Evolutionary conservation across 2,888 invertebrate species (phyloP), one percentile per base, ranked within the genome.

Genomic region (Diarsia dahlii): DNA sequence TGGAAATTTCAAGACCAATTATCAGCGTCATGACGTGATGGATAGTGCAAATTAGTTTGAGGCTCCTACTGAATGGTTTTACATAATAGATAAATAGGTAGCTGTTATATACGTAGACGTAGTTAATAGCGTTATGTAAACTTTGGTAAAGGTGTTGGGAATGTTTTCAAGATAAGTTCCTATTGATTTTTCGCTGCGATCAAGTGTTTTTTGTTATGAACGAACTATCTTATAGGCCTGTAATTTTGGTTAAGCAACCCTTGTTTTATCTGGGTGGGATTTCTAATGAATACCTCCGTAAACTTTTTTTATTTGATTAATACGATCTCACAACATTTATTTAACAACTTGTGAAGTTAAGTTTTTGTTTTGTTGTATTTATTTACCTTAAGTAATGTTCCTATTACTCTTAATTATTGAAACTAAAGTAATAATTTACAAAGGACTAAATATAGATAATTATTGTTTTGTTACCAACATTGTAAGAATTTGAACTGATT

Each of bases 1-100:
- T 89, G 91, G 92, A 92, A 92, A 86, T 89, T 93, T 93, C 91
- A 89, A 89, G 91, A 91, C 73, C 90, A 91, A 91, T 94, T 93
- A 93, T 82, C 90, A 87, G 78, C 12, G 58, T 80, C 83, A 78
- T 87, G 87, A 86, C 85, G 82, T 81, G 87, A 89, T 89, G 66
- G 86, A 90, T 85, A 60, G 85, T 87, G 89, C 67, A 71, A 82
- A 86, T 86, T 85, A 80, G 84, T 82, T 28, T 76, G 50, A 76
- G 71, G 62, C 75, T 63, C 74, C 48, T 54, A 12, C 54, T 76
- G 62, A 83, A 83, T 74, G 71, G 56, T 39, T 80, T 77, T 84
- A 78, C 75, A 75, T 84, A 81, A 78, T 74, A 74, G 45, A 63
- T 74, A 71, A 58, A 72, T 70, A 60, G n/a, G 39, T 72, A 66